These are phyloP conservation scores for Hemitrygon akajei DNA, from an alignment of 2,797 vertebrate species.

Conservation along the genomic window DNA sequence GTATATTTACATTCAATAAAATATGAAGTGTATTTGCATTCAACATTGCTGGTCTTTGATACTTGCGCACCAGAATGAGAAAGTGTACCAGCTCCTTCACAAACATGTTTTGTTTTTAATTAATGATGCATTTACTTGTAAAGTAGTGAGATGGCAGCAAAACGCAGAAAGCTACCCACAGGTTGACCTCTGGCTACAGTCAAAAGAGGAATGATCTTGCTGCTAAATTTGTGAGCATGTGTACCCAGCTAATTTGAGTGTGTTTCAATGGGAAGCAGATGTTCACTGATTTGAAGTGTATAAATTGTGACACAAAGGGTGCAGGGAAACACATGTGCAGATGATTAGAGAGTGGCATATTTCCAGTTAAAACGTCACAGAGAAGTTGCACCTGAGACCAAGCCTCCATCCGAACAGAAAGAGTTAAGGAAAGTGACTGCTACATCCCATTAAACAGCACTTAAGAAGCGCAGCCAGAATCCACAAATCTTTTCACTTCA, in stretches of 20 bases:
- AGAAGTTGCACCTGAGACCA: background rate
- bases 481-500: constrained; percentile 3
- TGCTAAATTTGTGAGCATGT: constrained; percentile 21
- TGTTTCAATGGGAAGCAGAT: constrained; percentile 11
- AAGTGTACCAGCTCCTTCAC: background rate
- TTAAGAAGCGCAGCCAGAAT: background rate
- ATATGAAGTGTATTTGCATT: background rate
- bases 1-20: background rate
- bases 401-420: background rate
- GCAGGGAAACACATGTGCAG: background rate
- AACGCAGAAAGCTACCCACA: background rate
- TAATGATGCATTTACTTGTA: constrained; percentile 25
- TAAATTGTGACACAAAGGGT: background rate
- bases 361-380: background rate
- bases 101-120: constrained; percentile 1
- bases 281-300: constrained; percentile 3
- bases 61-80: background rate
- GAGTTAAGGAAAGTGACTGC: constrained; percentile 10
- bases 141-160: constrained; percentile 31
- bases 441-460: constrained; percentile 25
- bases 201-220: background rate
- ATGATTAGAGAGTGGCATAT: background rate
- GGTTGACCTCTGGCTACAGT: background rate
- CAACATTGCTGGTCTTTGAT: background rate
- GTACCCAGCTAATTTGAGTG: background rate